Base-by-base conservation (phyloP, 2,113 vertebrate species). In the Hemichromis elongatus region DNA sequence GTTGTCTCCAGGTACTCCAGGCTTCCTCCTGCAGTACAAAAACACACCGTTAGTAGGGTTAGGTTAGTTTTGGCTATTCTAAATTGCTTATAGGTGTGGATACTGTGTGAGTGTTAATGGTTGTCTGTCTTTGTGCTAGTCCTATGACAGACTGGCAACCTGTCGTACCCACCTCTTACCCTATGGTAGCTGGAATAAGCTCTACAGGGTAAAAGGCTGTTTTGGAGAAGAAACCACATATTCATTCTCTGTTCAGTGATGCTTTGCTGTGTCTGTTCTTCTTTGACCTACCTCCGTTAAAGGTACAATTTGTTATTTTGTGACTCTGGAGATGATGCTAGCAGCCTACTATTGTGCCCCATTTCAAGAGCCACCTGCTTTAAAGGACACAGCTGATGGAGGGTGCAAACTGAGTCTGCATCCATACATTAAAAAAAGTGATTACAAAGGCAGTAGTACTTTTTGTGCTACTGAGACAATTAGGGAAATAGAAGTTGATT, bases 301-400 rank as follows among this genome's bases (percentile, higher is more conserved):
- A 80, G 10, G 28, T 40, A 16, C 57, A 70, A 59, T 82, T 82
- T 85, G 24, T 82, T 47, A 37, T 75, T 79, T 47, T 61, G 21
- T 50, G 37, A 78, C 26, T 30, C 70, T 61, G 3, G 42, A 55
- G 81, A 56, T 52, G 18, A 78, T 16, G 19, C 40, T 33, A 47
- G 26, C 70, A 81, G 28, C 52, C 28, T 30, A 7, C 14, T 79
- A 21, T 5, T 6, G 19, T 42, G 56, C 5, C 84, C 66, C 66
- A 80, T 63, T 86, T 89, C 55, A 77, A 66, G 47, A 86, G 80
- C 75, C 83, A 86, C 55, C 75, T 89, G 83, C 87, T 40, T 80
- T 54, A 80, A 56, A 56, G 77, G 75, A 77, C 18, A 24, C 54
- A 53, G 37, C 55, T 18, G 21, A 52, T 52, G 70, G 7, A 52